phyloP scores from a whole-genome alignment of 2,113 vertebrate species.

The Gambusia affinis region DNA sequence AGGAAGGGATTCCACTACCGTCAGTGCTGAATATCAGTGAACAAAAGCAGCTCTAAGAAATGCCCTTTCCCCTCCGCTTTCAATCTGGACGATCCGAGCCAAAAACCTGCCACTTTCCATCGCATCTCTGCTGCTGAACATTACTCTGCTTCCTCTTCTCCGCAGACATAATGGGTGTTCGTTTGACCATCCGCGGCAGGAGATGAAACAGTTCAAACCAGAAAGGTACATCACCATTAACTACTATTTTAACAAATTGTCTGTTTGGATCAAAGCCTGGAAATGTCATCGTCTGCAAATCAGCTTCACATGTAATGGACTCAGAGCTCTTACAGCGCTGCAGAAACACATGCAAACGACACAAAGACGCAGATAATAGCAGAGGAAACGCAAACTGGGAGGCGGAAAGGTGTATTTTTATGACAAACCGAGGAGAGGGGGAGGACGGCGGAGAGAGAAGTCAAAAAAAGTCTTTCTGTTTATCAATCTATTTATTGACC shows the following conservation, averaged over 20 bases:
- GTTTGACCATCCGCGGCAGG: slow-evolving; percentile 12
- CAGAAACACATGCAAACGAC: slow-evolving; percentile 6
- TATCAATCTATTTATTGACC: too few relatives aligned
- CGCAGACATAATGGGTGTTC: neutral
- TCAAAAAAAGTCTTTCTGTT: too few relatives aligned
- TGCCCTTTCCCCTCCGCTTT: neutral
- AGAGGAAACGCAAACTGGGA: slow-evolving; percentile 7
- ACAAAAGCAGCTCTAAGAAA: slow-evolving; percentile 23
- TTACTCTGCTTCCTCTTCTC: slow-evolving; percentile 15
- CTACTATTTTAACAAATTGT: slow-evolving; percentile 4
- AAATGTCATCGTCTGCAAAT: neutral
- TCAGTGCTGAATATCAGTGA: slow-evolving; percentile 22
- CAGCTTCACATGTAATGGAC: neutral
- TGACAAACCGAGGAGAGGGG: slow-evolving; percentile 10
- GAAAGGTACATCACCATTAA: neutral
- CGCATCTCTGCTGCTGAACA: slow-evolving; percentile 17
- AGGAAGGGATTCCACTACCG: slow-evolving; percentile 28
- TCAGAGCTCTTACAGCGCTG: neutral
- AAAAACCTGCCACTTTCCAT: slow-evolving; percentile 30
- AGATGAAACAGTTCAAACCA: slow-evolving; percentile 6
- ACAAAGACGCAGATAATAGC: neutral
- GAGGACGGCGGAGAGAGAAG: slow-evolving; percentile 8
- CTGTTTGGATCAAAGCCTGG: slow-evolving; percentile 2
- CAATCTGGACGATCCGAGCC: slow-evolving; percentile 10
- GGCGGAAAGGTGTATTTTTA: slow-evolving; percentile 14